Evolutionary conservation across 2,888 invertebrate genomes (phyloP).

Genomic region (Bombylius discolor): DNA sequence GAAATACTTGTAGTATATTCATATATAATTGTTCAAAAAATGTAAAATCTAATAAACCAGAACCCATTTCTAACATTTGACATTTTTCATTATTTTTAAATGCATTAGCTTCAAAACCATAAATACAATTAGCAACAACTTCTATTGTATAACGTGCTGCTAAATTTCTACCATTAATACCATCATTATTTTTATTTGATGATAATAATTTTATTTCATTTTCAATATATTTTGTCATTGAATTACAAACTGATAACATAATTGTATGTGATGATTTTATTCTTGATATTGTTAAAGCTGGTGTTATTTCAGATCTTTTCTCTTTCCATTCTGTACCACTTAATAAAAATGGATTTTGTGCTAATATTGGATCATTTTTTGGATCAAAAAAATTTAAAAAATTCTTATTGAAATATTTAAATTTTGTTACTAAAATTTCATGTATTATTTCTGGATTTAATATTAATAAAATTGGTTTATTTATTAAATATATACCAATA

Average conservation of each 20-base stretch:
- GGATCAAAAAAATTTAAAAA: background rate
- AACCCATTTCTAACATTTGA: constrained; percentile 10
- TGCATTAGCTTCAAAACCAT: constrained; percentile 27
- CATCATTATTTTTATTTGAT: constrained; percentile 17
- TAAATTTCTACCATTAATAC: constrained; percentile 36
- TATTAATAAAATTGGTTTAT: constrained; percentile 23
- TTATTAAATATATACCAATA: constrained; percentile 28
- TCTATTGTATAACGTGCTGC: constrained; percentile 23
- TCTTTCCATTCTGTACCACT: constrained; percentile 23
- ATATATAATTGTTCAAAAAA: constrained; percentile 4
- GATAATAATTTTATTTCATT: constrained; percentile 16
- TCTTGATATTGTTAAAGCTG: constrained; percentile 17
- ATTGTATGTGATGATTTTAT: constrained; percentile 35
- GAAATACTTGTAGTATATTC: constrained; percentile 7
- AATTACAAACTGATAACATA: constrained; percentile 34
- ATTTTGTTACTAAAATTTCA: constrained; percentile 20
- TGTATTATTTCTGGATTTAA: constrained; percentile 24
- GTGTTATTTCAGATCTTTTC: constrained; percentile 17
- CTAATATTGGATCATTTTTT: constrained; percentile 19
- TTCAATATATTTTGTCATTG: constrained; percentile 34
- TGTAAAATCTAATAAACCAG: constrained; percentile 8
- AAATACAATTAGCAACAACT: constrained; percentile 26
- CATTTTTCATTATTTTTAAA: constrained; percentile 13
- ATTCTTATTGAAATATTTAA: constrained; percentile 17
- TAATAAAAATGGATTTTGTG: constrained; percentile 23